Percentiles rank a stretch among this genome's conserved stretches.
These are phyloP conservation scores for Epizoanthus stellaris DNA, from an alignment of 92 coral and sea anemone species.

Conservation along the genomic window DNA sequence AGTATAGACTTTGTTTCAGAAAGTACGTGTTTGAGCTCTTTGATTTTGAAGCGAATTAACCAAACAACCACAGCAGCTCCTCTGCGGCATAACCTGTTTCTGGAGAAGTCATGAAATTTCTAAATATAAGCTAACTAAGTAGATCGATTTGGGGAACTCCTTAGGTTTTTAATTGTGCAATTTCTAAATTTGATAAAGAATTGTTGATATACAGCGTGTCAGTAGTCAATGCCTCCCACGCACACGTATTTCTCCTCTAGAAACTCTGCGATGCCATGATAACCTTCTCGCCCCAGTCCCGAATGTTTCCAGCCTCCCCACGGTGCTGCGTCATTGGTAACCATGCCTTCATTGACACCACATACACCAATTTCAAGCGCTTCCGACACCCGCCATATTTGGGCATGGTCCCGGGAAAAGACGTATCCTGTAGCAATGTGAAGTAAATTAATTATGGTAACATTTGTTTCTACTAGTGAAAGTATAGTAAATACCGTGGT, in stretches of 20 bases:
- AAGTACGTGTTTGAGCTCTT: too few species aligned
- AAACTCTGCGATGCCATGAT: constrained; percentile 56
- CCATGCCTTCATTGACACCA: constrained; percentile 58
- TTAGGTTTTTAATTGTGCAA: too few species aligned
- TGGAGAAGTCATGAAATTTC: too few species aligned
- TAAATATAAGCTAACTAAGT: too few species aligned
- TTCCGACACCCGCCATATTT: constrained; percentile 61
- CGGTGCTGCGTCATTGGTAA: constrained; percentile 57
- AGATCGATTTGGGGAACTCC: too few species aligned
- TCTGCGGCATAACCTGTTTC: too few species aligned
- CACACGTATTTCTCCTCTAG: constrained; percentile 60
- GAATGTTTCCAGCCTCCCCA: constrained; percentile 60
- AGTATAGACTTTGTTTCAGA: too few species aligned
- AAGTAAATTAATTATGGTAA: too few species aligned
- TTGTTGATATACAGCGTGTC: background rate
- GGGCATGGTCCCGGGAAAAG: constrained; percentile 48
- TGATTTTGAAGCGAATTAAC: too few species aligned
- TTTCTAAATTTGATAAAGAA: background rate
- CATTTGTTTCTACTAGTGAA: too few species aligned
- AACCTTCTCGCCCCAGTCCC: constrained; percentile 62
- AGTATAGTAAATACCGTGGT: too few species aligned
- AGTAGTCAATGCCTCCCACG: constrained; percentile 47
- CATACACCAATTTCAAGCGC: constrained; percentile 55
- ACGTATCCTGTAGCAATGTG: constrained; percentile 29
- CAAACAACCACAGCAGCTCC: too few species aligned